Conservation (phyloP, 1,140 invertebrate species). For the Drosophila ficusphila region DNA sequence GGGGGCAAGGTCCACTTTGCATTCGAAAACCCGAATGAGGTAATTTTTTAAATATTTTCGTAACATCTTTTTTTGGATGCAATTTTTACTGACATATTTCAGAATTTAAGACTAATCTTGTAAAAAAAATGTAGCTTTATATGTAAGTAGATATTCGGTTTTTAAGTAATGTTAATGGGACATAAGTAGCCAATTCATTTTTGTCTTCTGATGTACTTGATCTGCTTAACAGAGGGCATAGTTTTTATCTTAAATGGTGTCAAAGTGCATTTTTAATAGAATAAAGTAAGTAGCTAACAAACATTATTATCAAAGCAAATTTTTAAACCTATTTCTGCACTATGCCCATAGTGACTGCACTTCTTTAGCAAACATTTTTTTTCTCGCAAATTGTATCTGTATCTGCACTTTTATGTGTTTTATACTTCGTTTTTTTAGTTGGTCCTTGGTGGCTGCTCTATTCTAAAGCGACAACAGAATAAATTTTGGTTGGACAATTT, state of each 20-base stretch:
- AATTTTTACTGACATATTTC: too few relatives aligned
- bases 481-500: slow-evolving; percentile 54
- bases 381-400: slow-evolving; percentile 48
- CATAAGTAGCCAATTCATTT: too few relatives aligned
- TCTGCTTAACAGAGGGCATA: too few relatives aligned
- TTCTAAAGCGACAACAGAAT: slow-evolving; percentile 61
- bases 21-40: too few relatives aligned
- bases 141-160: too few relatives aligned
- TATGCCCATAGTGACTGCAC: slow-evolving; percentile 34
- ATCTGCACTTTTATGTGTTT: slow-evolving; percentile 50
- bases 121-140: too few relatives aligned
- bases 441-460: slow-evolving; percentile 54
- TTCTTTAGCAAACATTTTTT: slow-evolving; percentile 28
- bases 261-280: background rate
- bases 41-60: background rate
- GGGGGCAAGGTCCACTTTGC: background rate
- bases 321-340: background rate
- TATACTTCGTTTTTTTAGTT: slow-evolving; percentile 33
- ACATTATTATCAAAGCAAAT: background rate
- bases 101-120: too few relatives aligned
- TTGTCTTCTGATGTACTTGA: too few relatives aligned
- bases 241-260: too few relatives aligned
- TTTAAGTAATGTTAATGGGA: too few relatives aligned
- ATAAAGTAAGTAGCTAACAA: too few relatives aligned
- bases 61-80: too few relatives aligned